phyloP scores from a whole-genome alignment of 2,888 invertebrate species.

The Tryphoninae sp. region DNA sequence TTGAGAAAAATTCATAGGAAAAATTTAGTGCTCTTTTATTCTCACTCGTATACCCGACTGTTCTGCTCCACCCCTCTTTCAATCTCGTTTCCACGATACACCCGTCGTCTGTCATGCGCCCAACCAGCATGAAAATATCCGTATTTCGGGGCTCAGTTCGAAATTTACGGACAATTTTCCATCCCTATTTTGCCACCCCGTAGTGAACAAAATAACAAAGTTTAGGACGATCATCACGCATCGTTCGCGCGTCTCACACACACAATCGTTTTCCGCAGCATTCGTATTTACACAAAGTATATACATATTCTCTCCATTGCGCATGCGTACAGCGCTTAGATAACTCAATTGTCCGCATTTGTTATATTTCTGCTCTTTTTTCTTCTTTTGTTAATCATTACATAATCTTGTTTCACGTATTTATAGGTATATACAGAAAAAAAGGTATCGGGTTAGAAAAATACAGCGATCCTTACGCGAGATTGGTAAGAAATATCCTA shows the following conservation, averaged over 20 bases:
- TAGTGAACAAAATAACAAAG: constrained; percentile 7
- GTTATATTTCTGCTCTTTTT: constrained; percentile 9
- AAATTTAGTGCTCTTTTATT: constrained; percentile 64
- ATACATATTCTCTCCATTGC: constrained; percentile 47
- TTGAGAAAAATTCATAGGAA: constrained; percentile 76
- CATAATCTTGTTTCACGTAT: constrained; percentile 59
- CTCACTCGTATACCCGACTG: neutral
- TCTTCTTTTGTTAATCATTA: constrained; percentile 42
- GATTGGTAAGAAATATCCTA: constrained; percentile 75
- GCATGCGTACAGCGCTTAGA: constrained; percentile 12
- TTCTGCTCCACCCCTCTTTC: constrained; percentile 27
- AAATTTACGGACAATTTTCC: constrained; percentile 68
- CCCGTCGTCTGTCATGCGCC: constrained; percentile 7
- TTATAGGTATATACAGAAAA: constrained; percentile 75
- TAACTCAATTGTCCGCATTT: constrained; percentile 35
- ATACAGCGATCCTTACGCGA: constrained; percentile 78
- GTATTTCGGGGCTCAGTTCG: constrained; percentile 67
- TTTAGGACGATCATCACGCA: constrained; percentile 5
- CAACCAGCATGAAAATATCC: constrained; percentile 63
- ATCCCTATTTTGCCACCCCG: constrained; percentile 4
- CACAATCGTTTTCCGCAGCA: constrained; percentile 18
- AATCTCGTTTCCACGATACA: constrained; percentile 11
- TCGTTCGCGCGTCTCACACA: constrained; percentile 4
- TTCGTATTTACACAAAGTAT: constrained; percentile 64
- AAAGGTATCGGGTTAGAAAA: constrained; percentile 79